These are phyloP conservation scores for Conomelus anceps DNA, from an alignment of 2,888 invertebrate species.

Conservation along the genomic window DNA sequence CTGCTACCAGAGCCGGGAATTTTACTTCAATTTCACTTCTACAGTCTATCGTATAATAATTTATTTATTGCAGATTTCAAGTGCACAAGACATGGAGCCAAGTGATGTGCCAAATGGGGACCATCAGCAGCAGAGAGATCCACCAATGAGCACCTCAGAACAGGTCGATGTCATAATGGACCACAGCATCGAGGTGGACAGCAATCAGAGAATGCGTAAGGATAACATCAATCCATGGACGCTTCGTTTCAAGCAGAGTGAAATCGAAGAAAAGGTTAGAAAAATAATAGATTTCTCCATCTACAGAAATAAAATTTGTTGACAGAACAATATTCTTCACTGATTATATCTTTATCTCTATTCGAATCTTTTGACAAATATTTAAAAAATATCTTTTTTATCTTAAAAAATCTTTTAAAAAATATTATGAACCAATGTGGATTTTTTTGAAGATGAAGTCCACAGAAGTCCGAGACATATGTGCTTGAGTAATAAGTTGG, in stretches of 20 bases:
- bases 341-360: no score
- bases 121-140: conserved; percentile 25
- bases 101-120: conserved; percentile 41
- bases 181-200: conserved; percentile 80
- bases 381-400: no score
- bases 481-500: no score
- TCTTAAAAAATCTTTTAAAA: no score
- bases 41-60: no score
- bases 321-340: no score
- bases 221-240: conserved; percentile 84
- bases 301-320: neutral
- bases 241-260: conserved; percentile 73
- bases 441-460: no score
- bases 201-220: conserved; percentile 78
- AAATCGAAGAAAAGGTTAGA: conserved; percentile 68
- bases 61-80: conserved; percentile 39
- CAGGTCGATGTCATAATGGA: conserved; percentile 73
- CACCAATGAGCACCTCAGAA: conserved; percentile 39
- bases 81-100: conserved; percentile 35
- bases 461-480: no score
- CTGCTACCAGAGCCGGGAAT: no score
- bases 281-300: neutral
- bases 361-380: no score
- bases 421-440: no score
- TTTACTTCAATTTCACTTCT: no score